Conservation (phyloP, 2,113 vertebrate species). For the Anser cygnoides region DNA sequence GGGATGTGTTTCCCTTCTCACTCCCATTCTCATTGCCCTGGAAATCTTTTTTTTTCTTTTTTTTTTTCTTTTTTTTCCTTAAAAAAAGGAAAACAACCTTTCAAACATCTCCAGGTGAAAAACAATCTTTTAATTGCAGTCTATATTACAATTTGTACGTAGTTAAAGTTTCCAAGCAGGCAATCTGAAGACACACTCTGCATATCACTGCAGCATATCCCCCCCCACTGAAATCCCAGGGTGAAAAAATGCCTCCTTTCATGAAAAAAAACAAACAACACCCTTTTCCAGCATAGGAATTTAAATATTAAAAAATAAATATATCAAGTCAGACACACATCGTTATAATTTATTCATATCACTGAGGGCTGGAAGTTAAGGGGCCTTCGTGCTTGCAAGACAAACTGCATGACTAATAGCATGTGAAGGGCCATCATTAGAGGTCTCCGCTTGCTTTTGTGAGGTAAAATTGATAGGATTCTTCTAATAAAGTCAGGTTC, state of each 20-base stretch:
- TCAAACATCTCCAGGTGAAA: neutral
- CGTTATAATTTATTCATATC: slow-evolving; percentile 55
- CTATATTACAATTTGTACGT: neutral
- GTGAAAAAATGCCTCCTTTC: neutral
- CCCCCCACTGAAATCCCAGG: accelerated
- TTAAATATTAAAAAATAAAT: slow-evolving; percentile 24
- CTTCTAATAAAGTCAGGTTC: slow-evolving; percentile 50
- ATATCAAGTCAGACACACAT: slow-evolving; percentile 20
- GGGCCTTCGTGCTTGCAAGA: slow-evolving; percentile 16
- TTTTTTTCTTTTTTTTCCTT: no score
- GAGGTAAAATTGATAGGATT: slow-evolving; percentile 6
- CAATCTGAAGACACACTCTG: neutral
- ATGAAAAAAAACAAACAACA: neutral
- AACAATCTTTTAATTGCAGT: accelerated
- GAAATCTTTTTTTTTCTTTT: neutral
- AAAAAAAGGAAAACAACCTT: no score
- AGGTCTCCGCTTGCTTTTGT: slow-evolving; percentile 7
- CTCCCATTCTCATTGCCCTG: neutral
- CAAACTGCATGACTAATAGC: slow-evolving; percentile 31
- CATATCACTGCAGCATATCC: neutral
- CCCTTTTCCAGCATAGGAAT: neutral
- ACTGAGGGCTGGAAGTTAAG: slow-evolving; percentile 13
- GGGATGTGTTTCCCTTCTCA: neutral
- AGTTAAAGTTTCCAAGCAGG: neutral
- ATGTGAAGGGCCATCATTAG: slow-evolving; percentile 23